A percentile compares a stretch with the other conserved stretches of the same genome.
phyloP scores from a whole-genome alignment of 2,113 vertebrate genomes.

The Falcunculus frontatus region DNA sequence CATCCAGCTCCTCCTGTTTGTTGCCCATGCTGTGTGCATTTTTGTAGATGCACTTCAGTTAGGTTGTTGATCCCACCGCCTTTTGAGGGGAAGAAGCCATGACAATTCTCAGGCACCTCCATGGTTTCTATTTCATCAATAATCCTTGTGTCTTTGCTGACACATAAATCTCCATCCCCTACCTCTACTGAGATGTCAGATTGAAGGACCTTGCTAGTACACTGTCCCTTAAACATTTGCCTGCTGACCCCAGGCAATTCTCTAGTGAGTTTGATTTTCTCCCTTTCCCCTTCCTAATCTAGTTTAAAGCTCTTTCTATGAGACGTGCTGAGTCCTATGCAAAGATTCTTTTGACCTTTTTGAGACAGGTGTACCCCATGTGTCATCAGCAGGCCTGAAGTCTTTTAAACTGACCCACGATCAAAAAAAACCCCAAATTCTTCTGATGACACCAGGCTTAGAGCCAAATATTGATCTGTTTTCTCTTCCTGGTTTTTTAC shows the following conservation, averaged over 20 bases:
- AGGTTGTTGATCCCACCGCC: neutral
- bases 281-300: neutral
- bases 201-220: neutral
- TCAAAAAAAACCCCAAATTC: neutral
- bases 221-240: neutral
- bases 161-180: neutral
- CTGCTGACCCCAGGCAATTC: neutral
- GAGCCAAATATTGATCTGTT: neutral
- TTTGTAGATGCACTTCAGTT: neutral
- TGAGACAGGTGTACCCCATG: neutral
- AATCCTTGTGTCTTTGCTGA: neutral
- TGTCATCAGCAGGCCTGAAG: neutral
- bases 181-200: neutral
- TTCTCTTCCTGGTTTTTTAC: neutral
- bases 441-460: neutral
- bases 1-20: neutral
- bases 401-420: neutral
- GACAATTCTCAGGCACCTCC: neutral
- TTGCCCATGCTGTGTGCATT: fast-evolving
- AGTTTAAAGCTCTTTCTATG: neutral
- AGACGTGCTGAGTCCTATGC: neutral
- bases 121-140: neutral
- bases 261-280: neutral
- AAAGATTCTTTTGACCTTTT: neutral
- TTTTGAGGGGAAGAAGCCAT: neutral